Percentiles rank a stretch among this genome's conserved stretches.
These are phyloP conservation scores for Empidonax alnorum DNA, from an alignment of 2,113 vertebrate species.

Conservation along the genomic window DNA sequence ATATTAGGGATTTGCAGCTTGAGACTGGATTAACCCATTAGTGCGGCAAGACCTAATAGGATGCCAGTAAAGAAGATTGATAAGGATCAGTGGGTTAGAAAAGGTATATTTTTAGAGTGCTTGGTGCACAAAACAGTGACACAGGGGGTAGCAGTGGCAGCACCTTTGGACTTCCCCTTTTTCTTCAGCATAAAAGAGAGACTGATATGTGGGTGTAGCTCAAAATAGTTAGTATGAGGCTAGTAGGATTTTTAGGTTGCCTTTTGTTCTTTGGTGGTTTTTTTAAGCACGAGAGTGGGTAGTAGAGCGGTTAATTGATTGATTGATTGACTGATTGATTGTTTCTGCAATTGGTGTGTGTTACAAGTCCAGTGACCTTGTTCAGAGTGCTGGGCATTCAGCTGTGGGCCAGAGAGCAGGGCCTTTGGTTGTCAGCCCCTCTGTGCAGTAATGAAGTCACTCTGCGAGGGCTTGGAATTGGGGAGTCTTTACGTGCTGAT, in stretches of 20 bases:
- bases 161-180: neutral
- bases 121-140: neutral
- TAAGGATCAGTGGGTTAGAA: neutral
- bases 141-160: neutral
- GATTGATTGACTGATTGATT: neutral
- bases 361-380: neutral
- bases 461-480: neutral
- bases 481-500: neutral
- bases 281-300: neutral
- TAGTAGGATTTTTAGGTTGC: neutral
- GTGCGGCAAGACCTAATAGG: neutral
- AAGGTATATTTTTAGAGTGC: neutral
- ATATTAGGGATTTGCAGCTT: neutral
- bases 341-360: neutral
- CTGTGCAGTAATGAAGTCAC: neutral
- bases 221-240: neutral
- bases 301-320: neutral
- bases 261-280: accelerated
- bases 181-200: neutral
- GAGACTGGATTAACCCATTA: neutral
- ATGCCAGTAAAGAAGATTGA: neutral
- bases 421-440: neutral
- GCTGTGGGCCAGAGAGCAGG: neutral
- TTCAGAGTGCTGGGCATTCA: neutral
- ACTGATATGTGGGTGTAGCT: neutral